These are phyloP conservation scores for Muscicapa striata DNA, from an alignment of 2,797 vertebrate genomes.

Conservation along the genomic window DNA sequence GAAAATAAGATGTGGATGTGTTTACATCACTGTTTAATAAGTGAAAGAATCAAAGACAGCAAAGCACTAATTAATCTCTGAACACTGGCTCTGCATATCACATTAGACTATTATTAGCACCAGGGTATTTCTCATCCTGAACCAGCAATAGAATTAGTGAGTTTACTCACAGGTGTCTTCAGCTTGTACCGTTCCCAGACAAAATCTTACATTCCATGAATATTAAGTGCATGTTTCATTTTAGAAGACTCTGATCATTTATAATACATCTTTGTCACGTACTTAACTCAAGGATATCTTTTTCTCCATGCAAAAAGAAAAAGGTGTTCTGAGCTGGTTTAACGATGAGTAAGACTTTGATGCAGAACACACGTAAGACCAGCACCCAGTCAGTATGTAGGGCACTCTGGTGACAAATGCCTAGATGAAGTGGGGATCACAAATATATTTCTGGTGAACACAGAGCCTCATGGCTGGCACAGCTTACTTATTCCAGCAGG, in stretches of 20 bases:
- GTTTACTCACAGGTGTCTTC: background rate
- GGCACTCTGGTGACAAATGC: background rate
- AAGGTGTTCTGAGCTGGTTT: background rate
- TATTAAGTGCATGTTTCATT: background rate
- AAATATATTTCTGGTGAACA: background rate
- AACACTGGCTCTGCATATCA: accelerated
- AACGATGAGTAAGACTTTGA: background rate
- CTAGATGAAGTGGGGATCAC: background rate
- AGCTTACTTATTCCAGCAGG: background rate
- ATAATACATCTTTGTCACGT: background rate
- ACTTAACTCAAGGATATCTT: background rate
- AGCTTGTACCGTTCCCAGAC: background rate
- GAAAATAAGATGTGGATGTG: background rate
- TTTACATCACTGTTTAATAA: background rate
- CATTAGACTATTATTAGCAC: background rate
- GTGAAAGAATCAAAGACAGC: background rate
- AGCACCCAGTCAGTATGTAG: background rate
- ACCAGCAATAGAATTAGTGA: background rate
- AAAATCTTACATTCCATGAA: background rate
- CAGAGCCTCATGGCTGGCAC: background rate
- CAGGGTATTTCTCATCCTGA: background rate
- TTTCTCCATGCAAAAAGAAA: background rate
- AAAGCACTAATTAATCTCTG: background rate
- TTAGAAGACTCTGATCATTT: background rate
- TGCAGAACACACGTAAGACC: background rate